A percentile compares a stretch with the other conserved stretches of the same genome.
Evolutionary conservation across 2,888 invertebrate genomes (phyloP).

Genomic region (Griposia aprilina): DNA sequence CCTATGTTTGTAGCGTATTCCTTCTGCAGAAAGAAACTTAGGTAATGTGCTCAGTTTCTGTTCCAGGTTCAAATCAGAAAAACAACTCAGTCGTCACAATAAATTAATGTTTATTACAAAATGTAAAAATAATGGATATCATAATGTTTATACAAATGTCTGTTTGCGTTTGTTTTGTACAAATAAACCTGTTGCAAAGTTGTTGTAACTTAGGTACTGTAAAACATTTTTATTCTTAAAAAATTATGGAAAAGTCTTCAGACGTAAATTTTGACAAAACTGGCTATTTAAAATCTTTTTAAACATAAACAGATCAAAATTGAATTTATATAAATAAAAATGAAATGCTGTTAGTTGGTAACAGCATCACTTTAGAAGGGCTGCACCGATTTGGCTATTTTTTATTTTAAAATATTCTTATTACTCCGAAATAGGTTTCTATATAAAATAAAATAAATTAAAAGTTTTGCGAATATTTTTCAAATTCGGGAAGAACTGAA

Average conservation of each 20-base stretch:
- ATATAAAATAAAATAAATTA: too few species aligned
- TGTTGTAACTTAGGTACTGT: neutral
- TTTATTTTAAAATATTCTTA: neutral
- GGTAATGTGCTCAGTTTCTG: neutral
- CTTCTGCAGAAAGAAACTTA: neutral
- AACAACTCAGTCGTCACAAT: neutral
- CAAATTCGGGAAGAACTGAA: too few species aligned
- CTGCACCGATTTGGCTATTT: too few species aligned
- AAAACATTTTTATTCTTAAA: neutral
- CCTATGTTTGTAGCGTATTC: too few species aligned
- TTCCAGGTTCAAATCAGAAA: neutral
- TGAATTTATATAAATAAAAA: too few species aligned
- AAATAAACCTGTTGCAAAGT: neutral
- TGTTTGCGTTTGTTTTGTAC: neutral
- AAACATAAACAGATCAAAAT: neutral
- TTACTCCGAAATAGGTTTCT: neutral
- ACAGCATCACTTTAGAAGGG: neutral
- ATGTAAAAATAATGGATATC: neutral
- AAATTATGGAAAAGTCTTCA: neutral
- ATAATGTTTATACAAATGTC: conserved; percentile 9
- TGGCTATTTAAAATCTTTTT: neutral
- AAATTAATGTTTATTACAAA: conserved; percentile 10
- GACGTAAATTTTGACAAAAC: neutral
- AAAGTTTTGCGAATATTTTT: too few species aligned
- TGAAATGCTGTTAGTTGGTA: too few species aligned